Evolutionary conservation across 2,797 vertebrate species (phyloP).

Genomic region (Microctenopoma lineatum): DNA sequence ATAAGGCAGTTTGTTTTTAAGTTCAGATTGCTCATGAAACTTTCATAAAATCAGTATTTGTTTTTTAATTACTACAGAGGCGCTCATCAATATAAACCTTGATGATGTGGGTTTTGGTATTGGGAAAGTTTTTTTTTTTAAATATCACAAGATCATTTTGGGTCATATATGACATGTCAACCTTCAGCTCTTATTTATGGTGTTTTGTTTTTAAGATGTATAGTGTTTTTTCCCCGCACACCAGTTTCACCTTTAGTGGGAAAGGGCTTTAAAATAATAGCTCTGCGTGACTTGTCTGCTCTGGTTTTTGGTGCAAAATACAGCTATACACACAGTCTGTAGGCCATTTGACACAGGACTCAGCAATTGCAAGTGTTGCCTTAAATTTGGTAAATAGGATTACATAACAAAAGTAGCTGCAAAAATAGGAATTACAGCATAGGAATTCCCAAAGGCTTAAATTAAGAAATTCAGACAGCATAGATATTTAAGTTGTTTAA

Average conservation of each 20-base stretch:
- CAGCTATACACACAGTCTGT: not conserved
- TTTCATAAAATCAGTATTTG: not conserved
- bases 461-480: not conserved
- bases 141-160: not conserved
- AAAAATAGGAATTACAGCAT: not conserved
- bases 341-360: not conserved
- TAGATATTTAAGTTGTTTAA: not conserved
- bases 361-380: not conserved
- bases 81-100: not conserved
- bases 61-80: conserved; percentile 1
- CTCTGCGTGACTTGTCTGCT: conserved; percentile 15
- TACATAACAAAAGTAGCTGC: not conserved
- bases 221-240: not conserved
- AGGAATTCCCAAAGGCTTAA: not conserved
- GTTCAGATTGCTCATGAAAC: conserved; percentile 8
- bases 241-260: not conserved
- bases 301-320: conserved; percentile 27
- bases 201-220: not conserved
- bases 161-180: not conserved
- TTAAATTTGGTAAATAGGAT: conserved; percentile 2
- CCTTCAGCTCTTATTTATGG: not conserved
- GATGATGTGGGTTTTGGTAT: not conserved
- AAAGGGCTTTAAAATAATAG: not conserved
- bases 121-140: not conserved
- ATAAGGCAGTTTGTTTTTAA: conserved; percentile 9